Percentiles rank a stretch among this genome's conserved stretches.
Evolutionary conservation across 35 echinoderm and acorn worm genomes (phyloP).

Genomic region (Lytechinus variegatus): DNA sequence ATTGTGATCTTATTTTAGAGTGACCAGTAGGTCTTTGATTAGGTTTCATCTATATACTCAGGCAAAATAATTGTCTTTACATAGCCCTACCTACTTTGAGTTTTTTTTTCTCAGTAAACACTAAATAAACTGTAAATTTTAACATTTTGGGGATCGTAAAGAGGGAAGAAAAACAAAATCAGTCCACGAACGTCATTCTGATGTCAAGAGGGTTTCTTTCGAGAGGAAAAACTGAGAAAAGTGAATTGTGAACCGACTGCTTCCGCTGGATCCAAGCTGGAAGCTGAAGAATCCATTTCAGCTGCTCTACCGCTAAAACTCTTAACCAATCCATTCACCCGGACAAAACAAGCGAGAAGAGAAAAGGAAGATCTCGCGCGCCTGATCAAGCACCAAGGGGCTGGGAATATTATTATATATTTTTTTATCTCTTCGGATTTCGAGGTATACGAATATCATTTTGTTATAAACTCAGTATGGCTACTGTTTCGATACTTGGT

Average conservation of each 20-base stretch:
- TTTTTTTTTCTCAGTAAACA: background rate
- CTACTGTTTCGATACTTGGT: background rate
- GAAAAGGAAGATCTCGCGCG: background rate
- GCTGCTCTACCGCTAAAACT: background rate
- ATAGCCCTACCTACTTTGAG: background rate
- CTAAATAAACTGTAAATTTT: background rate
- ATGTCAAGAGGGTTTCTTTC: background rate
- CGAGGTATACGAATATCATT: background rate
- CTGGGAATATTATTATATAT: background rate
- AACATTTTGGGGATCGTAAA: background rate
- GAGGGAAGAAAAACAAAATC: background rate
- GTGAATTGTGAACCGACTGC: background rate
- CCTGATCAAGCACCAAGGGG: background rate
- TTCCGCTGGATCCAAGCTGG: background rate
- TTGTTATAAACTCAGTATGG: background rate
- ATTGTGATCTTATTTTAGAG: background rate
- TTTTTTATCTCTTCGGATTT: background rate
- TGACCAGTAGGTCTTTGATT: background rate
- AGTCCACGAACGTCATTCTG: background rate
- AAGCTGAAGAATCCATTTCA: background rate
- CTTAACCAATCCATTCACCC: constrained; percentile 10
- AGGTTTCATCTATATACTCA: background rate
- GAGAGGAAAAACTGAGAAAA: background rate
- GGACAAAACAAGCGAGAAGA: background rate
- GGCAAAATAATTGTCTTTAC: background rate